phyloP scores from a whole-genome alignment of 2,797 vertebrate species.

The Vespertilio murinus region DNA sequence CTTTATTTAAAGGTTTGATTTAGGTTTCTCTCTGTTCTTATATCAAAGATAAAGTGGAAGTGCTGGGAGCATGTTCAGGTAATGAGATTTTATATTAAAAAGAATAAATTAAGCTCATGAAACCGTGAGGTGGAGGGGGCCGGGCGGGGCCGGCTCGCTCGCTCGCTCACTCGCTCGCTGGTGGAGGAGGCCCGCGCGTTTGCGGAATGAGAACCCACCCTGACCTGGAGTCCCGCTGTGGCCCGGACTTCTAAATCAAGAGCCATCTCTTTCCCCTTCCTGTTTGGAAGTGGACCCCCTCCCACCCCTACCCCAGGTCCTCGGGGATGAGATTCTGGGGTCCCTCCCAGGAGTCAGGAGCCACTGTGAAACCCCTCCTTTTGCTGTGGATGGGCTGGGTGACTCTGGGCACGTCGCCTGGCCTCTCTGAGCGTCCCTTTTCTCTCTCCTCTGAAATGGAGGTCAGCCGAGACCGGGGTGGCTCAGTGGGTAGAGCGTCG shows the following conservation, averaged over 20 bases:
- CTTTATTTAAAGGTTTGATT: constrained; percentile 99
- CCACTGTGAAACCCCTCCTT: neutral
- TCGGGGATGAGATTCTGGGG: neutral
- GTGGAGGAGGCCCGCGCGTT: constrained; percentile 81
- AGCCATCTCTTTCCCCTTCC: constrained; percentile 73
- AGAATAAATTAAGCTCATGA: constrained; percentile 91
- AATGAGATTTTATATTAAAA: constrained; percentile 97
- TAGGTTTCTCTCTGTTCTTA: constrained; percentile 99
- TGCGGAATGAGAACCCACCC: constrained; percentile 76
- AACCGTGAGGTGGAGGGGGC: constrained; percentile 81
- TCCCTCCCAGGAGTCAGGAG: neutral
- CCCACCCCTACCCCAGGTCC: neutral
- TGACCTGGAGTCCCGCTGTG: constrained; percentile 76
- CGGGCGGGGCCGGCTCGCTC: constrained; percentile 77
- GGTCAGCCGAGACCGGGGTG: no score
- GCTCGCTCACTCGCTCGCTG: constrained; percentile 73
- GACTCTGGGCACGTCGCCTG: neutral
- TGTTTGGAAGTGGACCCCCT: constrained; percentile 68
- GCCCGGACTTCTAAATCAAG: constrained; percentile 78
- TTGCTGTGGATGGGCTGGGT: neutral
- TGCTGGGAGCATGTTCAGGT: constrained; percentile 92
- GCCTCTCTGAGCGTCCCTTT: constrained; percentile 35
- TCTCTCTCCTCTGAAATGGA: neutral
- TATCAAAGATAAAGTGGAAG: constrained; percentile 94
- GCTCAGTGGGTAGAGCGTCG: no score